Base-by-base conservation (phyloP, 2,797 vertebrate genomes). In the Pagetopsis macropterus region DNA sequence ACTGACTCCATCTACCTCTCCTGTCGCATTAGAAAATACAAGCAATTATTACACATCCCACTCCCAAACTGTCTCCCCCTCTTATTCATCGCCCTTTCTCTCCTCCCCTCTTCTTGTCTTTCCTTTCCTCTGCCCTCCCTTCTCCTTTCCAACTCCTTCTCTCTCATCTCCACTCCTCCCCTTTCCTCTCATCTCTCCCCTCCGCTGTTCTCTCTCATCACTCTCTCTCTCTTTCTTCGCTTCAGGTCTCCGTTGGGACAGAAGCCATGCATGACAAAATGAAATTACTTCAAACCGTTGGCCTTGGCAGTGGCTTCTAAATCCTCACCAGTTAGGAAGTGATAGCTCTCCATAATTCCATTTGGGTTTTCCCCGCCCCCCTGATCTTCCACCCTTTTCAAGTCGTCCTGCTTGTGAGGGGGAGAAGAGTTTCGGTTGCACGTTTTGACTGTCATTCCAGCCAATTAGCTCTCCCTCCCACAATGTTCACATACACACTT, bases 211-310 rank as follows among this genome's bases (percentile, higher is more conserved):
- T 23, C 58, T 75, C 60, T 75, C 83, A 70, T 73, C 67, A 65
- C 48, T 48, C 79, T 65, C 57, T 65, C 50, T 59, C 68, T 70
- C 74, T 64, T 56, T 83, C 77, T 74, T 73, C 4, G 72, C 84
- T 87, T 80, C 79, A 79, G 82, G 89, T 92, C 87, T 91, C 87
- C 72, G 78, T 81, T 72, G 89, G 87, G 88, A 91, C 91, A 87
- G 91, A 92, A 90, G 85, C 82, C 90, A 89, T 90, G 92, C 91
- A 92, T 90, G 85, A 89, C 88, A 27, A 91, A 93, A 92, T 88
- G 76, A 93, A 93, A 93, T 92, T 84, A 92, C 88, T 93, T 92
- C 84, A 92, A 88, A 91, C 87, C 83, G 76, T 88, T 90, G 87
- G 91, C 88, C 87, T 90, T 80, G 87, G 87, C 88, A 86, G 77